Evolutionary conservation across 2,888 invertebrate species (phyloP), one percentile per base, ranked within the genome.

Genomic region (Acholoe squamosa): DNA sequence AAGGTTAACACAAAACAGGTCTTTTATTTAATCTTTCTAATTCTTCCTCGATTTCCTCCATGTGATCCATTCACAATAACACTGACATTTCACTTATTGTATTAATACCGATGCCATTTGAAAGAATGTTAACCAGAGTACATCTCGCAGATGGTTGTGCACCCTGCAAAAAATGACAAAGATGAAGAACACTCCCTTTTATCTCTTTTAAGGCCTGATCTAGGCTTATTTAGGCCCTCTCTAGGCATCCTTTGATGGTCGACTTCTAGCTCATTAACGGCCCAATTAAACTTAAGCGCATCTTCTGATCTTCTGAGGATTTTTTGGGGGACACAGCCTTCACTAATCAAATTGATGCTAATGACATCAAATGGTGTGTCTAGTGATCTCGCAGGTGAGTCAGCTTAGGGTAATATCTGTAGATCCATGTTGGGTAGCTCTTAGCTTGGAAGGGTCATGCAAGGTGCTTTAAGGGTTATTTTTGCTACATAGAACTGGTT

Each of bases 201-300:
- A 71, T 71, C 71, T 16, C 3, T 28, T 25, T n/a, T 25, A 25
- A 28, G 71, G 14, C 71, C 28, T 43, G 43, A 43, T 43, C 43
- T 43, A 43, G 43, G 43, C 43, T 43, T 43, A 43, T 43, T 43
- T 43, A 43, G 5, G 3, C 43, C 43, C 71, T 22, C 28, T 71
- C 71, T 71, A 28, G 71, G 71, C 71, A 7, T 28, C 25, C 71
- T 71, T 71, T 71, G 71, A 71, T 28, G 71, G 71, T 25, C 28
- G 31, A 71, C 71, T 71, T 71, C 71, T 28, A 28, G 25, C 71
- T 71, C 71, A 71, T 71, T 71, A 71, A 28, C 28, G 71, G 14
- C 71, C 71, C 71, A 71, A 71, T 71, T 71, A 71, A 71, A 71
- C 71, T 71, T 71, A 71, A 71, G 31, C 71, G 28, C 71, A 71